Evolutionary conservation across 2,113 vertebrate species (phyloP).

Genomic region (Tautogolabrus adspersus): DNA sequence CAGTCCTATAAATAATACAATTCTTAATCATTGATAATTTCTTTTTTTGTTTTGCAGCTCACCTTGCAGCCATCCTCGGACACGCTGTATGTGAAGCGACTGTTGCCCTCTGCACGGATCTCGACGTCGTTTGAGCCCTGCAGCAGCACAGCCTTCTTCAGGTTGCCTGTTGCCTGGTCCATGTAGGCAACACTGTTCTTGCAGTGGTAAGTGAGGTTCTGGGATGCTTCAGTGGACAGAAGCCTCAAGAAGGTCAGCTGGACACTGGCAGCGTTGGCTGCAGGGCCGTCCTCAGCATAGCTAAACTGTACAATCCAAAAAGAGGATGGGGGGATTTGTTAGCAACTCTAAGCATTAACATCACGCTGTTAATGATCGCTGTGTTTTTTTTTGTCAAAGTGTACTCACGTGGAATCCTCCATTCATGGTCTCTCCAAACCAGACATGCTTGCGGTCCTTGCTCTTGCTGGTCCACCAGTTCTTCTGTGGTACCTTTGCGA

Average conservation of each 20-base stretch:
- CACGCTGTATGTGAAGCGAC: conserved; percentile 94
- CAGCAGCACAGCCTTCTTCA: conserved; percentile 95
- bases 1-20: not conserved
- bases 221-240: conserved; percentile 93
- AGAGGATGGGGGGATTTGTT: not conserved
- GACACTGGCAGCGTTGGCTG: conserved; percentile 88
- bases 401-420: conserved; percentile 95
- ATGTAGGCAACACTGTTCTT: conserved; percentile 98
- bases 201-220: conserved; percentile 99
- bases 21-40: not conserved
- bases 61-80: conserved; percentile 98
- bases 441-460: conserved; percentile 94
- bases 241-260: conserved; percentile 98
- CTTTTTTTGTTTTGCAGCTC: conserved; percentile 13
- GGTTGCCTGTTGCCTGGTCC: conserved; percentile 91
- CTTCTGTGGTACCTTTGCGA: conserved; percentile 91
- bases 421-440: conserved; percentile 95
- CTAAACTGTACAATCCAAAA: conserved; percentile 86
- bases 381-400: not conserved
- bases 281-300: conserved; percentile 90
- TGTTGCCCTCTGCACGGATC: conserved; percentile 97
- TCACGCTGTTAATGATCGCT: not conserved
- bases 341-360: not conserved
- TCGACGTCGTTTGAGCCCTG: conserved; percentile 97
- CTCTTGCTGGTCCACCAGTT: conserved; percentile 96